Percentiles rank a stretch among this genome's conserved stretches.
phyloP scores from a whole-genome alignment of 1,140 invertebrate genomes.

The Drosophila subobscura region DNA sequence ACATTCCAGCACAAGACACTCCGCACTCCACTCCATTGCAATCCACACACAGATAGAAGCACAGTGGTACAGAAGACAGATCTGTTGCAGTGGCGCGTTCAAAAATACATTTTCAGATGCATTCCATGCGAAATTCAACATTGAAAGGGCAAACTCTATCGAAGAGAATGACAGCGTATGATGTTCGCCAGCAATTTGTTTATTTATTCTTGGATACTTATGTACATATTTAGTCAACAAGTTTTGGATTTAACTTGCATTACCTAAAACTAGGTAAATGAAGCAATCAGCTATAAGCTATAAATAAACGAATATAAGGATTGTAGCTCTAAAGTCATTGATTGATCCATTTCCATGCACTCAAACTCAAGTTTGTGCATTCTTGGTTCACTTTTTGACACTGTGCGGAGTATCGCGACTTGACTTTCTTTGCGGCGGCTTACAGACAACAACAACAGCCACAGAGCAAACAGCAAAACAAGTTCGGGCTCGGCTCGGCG shows the following conservation, averaged over 20 bases:
- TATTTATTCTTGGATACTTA: too few relatives aligned
- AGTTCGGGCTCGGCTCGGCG: constrained; percentile 55
- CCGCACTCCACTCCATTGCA: neutral
- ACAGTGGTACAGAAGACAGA: constrained; percentile 22
- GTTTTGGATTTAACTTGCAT: too few relatives aligned
- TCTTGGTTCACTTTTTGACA: neutral
- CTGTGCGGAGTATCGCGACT: constrained; percentile 49
- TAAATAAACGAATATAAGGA: too few relatives aligned
- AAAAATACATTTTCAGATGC: too few relatives aligned
- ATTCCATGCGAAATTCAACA: neutral
- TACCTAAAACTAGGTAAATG: too few relatives aligned
- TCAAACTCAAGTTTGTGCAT: neutral
- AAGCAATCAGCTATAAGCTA: too few relatives aligned
- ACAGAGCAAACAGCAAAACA: constrained; percentile 27
- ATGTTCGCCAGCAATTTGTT: too few relatives aligned
- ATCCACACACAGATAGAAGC: constrained; percentile 17
- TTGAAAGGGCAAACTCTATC: neutral
- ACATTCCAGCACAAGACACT: constrained; percentile 71
- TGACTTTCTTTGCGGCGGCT: constrained; percentile 73
- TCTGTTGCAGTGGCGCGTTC: too few relatives aligned
- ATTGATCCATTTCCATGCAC: too few relatives aligned
- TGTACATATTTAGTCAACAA: too few relatives aligned
- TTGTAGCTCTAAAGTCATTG: too few relatives aligned
- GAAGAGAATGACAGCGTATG: too few relatives aligned
- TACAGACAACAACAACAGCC: constrained; percentile 19